Conservation (phyloP, 2,797 vertebrate genomes). For the Epinephelus coioides region DNA sequence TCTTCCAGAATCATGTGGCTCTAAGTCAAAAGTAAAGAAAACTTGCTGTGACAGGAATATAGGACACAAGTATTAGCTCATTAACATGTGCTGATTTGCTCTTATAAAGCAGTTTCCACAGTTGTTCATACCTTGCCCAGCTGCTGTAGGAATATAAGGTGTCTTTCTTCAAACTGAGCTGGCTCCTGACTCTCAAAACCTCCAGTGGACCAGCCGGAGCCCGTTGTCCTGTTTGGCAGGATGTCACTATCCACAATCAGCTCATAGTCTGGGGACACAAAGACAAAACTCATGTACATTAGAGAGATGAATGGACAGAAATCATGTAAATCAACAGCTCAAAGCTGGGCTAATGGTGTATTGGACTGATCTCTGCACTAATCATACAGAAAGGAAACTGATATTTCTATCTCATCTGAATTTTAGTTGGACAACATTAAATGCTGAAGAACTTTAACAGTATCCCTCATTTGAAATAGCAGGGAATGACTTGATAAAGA, state of each 20-base stretch:
- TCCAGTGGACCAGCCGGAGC: conserved; percentile 85
- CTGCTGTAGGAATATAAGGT: conserved; percentile 96
- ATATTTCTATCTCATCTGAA: neutral
- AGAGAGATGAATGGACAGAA: neutral
- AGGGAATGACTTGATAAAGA: no score
- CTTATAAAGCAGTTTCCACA: neutral
- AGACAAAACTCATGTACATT: neutral
- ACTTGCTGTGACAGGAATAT: neutral
- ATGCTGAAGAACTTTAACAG: neutral
- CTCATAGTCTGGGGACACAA: conserved; percentile 90
- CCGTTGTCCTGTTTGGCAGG: conserved; percentile 88
- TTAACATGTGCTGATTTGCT: neutral
- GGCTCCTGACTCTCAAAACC: conserved; percentile 92
- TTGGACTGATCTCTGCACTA: neutral
- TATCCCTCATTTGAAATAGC: neutral
- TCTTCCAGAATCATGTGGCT: neutral
- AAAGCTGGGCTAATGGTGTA: neutral
- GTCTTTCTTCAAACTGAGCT: conserved; percentile 95
- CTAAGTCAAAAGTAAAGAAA: neutral
- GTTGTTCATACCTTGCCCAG: conserved; percentile 92
- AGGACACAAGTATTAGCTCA: neutral
- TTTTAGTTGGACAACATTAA: neutral
- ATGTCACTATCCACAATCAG: conserved; percentile 93
- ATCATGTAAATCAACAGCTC: neutral
- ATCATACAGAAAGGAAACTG: neutral